Evolutionary conservation across 2,113 vertebrate species (phyloP).

Genomic region (Hystrix brachyura): DNA sequence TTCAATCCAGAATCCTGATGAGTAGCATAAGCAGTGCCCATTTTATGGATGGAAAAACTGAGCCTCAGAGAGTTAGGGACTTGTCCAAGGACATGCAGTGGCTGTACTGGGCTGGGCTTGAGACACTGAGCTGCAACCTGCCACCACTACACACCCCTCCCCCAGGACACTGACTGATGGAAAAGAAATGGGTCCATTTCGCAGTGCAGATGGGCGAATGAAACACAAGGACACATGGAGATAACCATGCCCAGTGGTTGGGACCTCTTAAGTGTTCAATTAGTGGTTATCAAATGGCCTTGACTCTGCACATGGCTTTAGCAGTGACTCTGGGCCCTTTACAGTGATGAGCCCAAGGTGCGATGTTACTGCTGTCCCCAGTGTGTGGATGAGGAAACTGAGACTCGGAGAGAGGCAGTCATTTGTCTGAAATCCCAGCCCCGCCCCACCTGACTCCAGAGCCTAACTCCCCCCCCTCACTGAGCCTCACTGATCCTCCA

Average conservation of each 20-base stretch:
- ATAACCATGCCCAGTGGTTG: background rate
- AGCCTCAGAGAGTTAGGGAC: background rate
- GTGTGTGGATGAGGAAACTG: background rate
- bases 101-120: background rate
- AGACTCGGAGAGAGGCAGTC: background rate
- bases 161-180: background rate
- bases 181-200: background rate
- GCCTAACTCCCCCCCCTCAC: background rate
- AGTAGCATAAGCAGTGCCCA: background rate
- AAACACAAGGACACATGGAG: background rate
- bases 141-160: background rate
- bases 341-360: background rate
- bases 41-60: background rate
- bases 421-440: background rate
- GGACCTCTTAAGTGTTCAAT: background rate
- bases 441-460: background rate
- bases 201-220: background rate
- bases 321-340: background rate
- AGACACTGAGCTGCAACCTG: background rate
- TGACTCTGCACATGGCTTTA: background rate
- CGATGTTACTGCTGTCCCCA: background rate
- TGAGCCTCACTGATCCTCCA: background rate
- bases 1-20: background rate
- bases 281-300: background rate
- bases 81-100: fast-evolving